Base-by-base conservation (phyloP, 2,888 invertebrate species). In the Chrysotoxum bicinctum region DNA sequence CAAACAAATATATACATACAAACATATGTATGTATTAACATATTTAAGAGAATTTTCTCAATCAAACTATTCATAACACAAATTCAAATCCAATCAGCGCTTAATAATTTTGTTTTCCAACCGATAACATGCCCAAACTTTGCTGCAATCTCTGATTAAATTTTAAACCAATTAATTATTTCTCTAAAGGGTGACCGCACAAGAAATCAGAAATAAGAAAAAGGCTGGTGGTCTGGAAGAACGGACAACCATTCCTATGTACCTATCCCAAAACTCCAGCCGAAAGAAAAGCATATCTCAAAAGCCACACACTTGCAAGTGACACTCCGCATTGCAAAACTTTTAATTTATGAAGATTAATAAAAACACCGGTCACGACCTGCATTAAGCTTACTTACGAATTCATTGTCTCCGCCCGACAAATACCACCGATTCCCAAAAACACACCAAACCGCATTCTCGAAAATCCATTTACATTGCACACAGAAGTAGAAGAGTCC, bases 331-430 rank as follows among this genome's bases (percentile, higher is more conserved):
- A 64, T 70, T 60, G 79, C 45, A 52, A 72, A 80, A 81, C 40
- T 85, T 85, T 80, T 81, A 85, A 81, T 81, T 81, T 85, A 85
- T 81, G 85, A 85, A 81, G 85, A 85, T 81, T 85, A 85, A 85
- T 85, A 85, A 85, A 85, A 76, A 85, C 85, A 85, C 73, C 80
- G 85, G 76, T 85, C 81, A 81, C 81, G 85, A 81, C 85, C 76
- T 81, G 68, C 72, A 81, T 85, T 81, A 77, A 81, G 85, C 68
- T 81, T 73, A 85, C 85, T 85, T 81, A 85, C 56, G 43, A 73
- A 85, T 85, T 85, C 85, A 85, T 85, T 85, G 81, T 81, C 68
- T 73, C 58, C 76, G 60, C 32, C 60, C 80, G 14, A 1, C 10
- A 40, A 37, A 43, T 30, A 12, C 56, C 21, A 58, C 43, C 52